Evolutionary conservation across 2,888 invertebrate genomes (phyloP).

Genomic region (Dolomedes plantarius): DNA sequence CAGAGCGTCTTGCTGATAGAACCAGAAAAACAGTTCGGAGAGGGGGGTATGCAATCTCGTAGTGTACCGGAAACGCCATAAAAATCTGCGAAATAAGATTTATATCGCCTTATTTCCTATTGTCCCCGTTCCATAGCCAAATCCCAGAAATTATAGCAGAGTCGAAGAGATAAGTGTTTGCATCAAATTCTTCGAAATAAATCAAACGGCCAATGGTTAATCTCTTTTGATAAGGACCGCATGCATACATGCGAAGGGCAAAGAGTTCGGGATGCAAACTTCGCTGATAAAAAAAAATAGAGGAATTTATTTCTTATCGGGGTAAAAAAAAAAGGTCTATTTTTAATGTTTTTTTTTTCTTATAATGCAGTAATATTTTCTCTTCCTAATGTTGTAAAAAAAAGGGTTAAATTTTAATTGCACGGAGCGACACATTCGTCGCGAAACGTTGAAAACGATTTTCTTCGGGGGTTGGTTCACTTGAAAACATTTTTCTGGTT

Average conservation of each 20-base stretch:
- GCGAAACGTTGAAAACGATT: too few relatives aligned
- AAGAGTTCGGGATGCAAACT: conserved; percentile 53
- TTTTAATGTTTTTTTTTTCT: too few relatives aligned
- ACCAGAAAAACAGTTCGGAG: neutral
- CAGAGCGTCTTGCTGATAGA: conserved; percentile 14
- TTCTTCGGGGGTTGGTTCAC: too few relatives aligned
- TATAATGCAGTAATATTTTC: too few relatives aligned
- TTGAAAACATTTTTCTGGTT: too few relatives aligned
- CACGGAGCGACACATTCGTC: too few relatives aligned
- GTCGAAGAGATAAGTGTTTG: conserved; percentile 60
- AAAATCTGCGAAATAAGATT: conserved; percentile 66
- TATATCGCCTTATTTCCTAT: conserved; percentile 59
- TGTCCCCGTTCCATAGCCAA: conserved; percentile 58
- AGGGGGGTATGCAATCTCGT: neutral
- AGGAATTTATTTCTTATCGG: conserved; percentile 25
- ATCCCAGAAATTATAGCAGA: conserved; percentile 70
- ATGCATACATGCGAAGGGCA: conserved; percentile 10
- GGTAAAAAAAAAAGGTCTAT: neutral
- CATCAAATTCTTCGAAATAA: conserved; percentile 68
- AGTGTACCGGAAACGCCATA: conserved; percentile 47
- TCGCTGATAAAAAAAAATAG: conserved; percentile 40
- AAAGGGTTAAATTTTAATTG: too few relatives aligned
- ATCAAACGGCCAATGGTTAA: conserved; percentile 60
- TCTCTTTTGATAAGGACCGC: conserved; percentile 60
- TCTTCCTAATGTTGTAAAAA: too few relatives aligned